phyloP scores from a whole-genome alignment of 2,888 invertebrate genomes.

The Apamea crenata region DNA sequence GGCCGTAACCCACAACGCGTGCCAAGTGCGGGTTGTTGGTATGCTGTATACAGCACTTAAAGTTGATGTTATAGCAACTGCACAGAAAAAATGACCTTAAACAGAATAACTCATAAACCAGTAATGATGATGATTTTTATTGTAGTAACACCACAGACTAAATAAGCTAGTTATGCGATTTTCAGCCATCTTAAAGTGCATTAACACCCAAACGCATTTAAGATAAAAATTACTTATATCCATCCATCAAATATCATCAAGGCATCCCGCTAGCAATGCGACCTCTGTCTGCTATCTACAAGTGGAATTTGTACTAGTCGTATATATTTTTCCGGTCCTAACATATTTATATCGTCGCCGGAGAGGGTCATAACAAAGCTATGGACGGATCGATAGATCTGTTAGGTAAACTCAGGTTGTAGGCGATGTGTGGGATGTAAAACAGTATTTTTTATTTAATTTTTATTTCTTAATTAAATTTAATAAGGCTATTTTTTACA shows the following conservation, averaged over 20 bases:
- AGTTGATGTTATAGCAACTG: background rate
- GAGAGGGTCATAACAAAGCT: background rate
- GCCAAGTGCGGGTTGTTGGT: background rate
- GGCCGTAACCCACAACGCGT: too few species aligned
- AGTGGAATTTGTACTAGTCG: slow-evolving; percentile 59
- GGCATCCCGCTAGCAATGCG: slow-evolving; percentile 15
- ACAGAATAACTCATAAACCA: background rate
- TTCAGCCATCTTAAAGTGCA: too few species aligned
- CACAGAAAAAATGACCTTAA: background rate
- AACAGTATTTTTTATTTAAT: background rate
- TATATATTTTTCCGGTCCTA: slow-evolving; percentile 47
- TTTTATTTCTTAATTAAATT: background rate
- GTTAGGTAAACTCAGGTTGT: slow-evolving; percentile 8
- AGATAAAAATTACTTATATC: background rate
- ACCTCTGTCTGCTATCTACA: slow-evolving; percentile 38
- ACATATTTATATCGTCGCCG: slow-evolving; percentile 47
- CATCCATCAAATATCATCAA: background rate
- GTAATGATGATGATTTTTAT: background rate
- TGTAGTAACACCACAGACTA: background rate
- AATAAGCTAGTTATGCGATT: background rate
- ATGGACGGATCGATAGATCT: slow-evolving; percentile 23
- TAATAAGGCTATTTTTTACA: background rate
- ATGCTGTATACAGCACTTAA: background rate
- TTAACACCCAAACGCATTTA: background rate
- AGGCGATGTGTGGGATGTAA: background rate